Base-by-base conservation (phyloP, 2,888 invertebrate species). In the Macrophya annulata region DNA sequence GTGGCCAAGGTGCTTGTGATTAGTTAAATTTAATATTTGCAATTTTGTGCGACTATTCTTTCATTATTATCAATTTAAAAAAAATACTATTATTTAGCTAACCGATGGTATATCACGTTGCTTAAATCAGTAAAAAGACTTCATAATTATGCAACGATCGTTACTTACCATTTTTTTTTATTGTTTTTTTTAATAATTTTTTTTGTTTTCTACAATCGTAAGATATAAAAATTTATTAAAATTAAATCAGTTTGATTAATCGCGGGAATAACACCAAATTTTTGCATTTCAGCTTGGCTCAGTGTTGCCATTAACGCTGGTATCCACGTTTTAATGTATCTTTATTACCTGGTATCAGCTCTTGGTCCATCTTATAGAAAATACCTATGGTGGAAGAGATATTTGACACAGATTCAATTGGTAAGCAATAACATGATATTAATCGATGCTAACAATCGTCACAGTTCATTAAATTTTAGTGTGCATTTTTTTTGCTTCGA, bases 321-420 rank as follows among this genome's bases (percentile, higher is more conserved):
- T 91, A 97, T 97, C 21, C 97, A 97, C 92, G 95, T 97, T 79
- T 95, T 97, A 90, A 97, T 97, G 97, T 97, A 97, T 94, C 95
- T 95, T 84, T 97, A 97, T 94, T 97, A 97, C 93, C 96, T 97
- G 95, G 92, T 97, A 91, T 95, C 97, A 0, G 97, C 97, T 1
- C 95, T 97, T 95, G 97, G 97, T 1, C 97, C 97, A 0, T 94
- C 96, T 90, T 97, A 96, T 94, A 96, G 96, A 92, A 97, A 97
- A 92, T 97, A 96, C 91, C 93, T 97, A 55, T 97, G 97, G 97
- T 97, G 97, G 97, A 97, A 97, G 93, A 96, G 96, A 89, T 96
- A 97, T 90, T 95, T 97, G 89, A 97, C 97, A n/a, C 96, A 96
- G n/a, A 93, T 97, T 87, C 97, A 97, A 94, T 94, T 97, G 94